A percentile compares a stretch with the other conserved stretches of the same genome.
Evolutionary conservation across 2,113 vertebrate genomes (phyloP).

Genomic region (Bufo bufo): DNA sequence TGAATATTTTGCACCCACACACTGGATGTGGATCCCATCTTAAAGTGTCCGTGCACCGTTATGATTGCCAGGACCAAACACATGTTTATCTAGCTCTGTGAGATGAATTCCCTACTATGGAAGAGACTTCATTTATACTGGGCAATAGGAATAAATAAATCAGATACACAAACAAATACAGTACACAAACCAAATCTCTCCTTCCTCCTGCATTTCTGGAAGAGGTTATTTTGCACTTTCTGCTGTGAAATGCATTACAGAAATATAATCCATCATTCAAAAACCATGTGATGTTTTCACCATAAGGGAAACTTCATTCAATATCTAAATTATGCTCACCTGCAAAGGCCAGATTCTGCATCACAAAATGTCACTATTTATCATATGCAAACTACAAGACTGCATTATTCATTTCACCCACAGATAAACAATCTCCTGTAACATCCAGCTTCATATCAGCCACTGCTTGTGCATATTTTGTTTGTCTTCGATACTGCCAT

Average conservation of each 20-base stretch:
- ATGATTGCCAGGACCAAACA: neutral
- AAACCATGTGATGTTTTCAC: slow-evolving; percentile 56
- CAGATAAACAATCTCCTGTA: slow-evolving; percentile 57
- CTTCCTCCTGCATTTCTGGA: slow-evolving; percentile 19
- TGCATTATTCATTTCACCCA: slow-evolving; percentile 59
- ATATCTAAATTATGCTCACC: slow-evolving; percentile 59
- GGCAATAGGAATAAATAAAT: slow-evolving; percentile 47
- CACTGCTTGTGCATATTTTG: slow-evolving; percentile 54
- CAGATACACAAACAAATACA: slow-evolving; percentile 13
- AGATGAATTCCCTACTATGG: neutral
- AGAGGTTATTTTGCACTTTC: slow-evolving; percentile 41
- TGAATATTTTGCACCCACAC: neutral
- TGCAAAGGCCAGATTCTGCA: slow-evolving; percentile 59
- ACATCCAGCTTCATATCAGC: slow-evolving; percentile 42
- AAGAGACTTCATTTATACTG: neutral
- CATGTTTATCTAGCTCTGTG: neutral
- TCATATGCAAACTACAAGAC: slow-evolving; percentile 59
- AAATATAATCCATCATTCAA: slow-evolving; percentile 58
- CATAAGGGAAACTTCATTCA: slow-evolving; percentile 54
- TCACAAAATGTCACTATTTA: slow-evolving; percentile 59
- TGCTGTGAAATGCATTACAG: slow-evolving; percentile 48
- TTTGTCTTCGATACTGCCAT: slow-evolving; percentile 48
- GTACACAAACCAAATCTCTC: slow-evolving; percentile 24
- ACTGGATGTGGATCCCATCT: neutral
- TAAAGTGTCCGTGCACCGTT: neutral